Evolutionary conservation across 2,113 vertebrate genomes (phyloP).

Genomic region (Coregonus clupeaformis): DNA sequence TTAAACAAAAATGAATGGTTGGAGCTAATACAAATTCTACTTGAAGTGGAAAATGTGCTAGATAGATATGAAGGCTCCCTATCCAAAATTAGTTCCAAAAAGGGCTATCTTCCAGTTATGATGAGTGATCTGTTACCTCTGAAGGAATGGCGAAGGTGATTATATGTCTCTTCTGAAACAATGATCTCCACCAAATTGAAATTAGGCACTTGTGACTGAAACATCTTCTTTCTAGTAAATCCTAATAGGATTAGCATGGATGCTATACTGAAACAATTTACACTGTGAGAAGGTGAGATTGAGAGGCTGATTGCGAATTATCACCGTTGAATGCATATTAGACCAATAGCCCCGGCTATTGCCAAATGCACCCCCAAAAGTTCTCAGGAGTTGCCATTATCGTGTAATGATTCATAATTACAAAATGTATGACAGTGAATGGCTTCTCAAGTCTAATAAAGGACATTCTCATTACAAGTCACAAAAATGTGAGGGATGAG

Average conservation of each 20-base stretch:
- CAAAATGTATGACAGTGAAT: no score
- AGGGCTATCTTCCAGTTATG: background rate
- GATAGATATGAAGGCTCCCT: background rate
- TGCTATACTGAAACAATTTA: background rate
- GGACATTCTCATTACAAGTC: no score
- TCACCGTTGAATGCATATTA: no score
- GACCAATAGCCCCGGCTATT: no score
- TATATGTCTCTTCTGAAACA: background rate
- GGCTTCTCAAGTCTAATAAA: no score
- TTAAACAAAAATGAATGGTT: background rate
- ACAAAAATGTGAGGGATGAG: no score
- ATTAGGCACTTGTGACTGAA: background rate
- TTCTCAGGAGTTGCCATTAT: no score
- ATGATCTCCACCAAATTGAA: background rate
- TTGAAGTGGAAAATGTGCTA: background rate
- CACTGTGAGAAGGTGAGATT: background rate
- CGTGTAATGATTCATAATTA: no score
- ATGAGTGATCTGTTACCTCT: background rate
- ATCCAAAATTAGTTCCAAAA: background rate
- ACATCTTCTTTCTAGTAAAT: background rate
- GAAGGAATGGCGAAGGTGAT: background rate
- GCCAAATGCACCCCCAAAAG: no score
- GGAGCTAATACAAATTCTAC: background rate
- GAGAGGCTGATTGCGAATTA: no score
- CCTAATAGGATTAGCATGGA: background rate